Evolutionary conservation across 2,888 invertebrate genomes (phyloP).

Genomic region (Phyllotreta striolata): DNA sequence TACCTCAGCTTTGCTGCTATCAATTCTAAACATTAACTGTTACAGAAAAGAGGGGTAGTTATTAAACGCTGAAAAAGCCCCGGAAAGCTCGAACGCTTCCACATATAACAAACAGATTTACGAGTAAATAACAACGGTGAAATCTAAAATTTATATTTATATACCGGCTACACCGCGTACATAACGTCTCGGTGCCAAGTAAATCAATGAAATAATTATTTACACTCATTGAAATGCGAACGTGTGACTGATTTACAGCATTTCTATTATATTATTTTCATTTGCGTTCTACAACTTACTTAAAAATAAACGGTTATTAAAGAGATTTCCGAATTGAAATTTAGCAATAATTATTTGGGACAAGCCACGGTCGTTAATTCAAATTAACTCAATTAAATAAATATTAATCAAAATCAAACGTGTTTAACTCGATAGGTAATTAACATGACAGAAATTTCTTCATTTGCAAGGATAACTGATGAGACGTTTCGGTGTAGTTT

Average conservation of each 20-base stretch:
- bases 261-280: conserved; percentile 8
- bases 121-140: no score
- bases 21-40: conserved; percentile 50
- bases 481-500: no score
- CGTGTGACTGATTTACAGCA: conserved; percentile 4
- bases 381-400: no score
- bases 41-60: conserved; percentile 45
- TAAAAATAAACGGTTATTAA: neutral
- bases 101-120: no score
- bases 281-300: neutral
- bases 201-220: conserved; percentile 7
- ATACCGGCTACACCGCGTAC: neutral
- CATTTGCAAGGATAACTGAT: no score
- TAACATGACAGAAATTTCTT: no score
- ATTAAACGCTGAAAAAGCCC: conserved; percentile 55
- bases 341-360: no score
- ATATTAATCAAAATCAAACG: no score
- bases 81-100: conserved; percentile 23
- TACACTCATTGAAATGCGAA: conserved; percentile 6
- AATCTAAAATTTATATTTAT: no score
- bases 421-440: no score
- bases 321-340: conserved; percentile 40
- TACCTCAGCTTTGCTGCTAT: conserved; percentile 58
- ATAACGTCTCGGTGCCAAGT: conserved; percentile 2
- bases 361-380: no score